These are phyloP conservation scores for pig (Sus scrofa) DNA, from an alignment of 2,113 vertebrate genomes.

Conservation along the genomic window T2T-Sscrofa CM000826.6:73408001-73408500, in stretches of 20 bases:
- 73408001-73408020: not conserved
- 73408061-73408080: not conserved
- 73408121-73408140: constrained; percentile 19
- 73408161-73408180: not conserved
- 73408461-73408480: not conserved
- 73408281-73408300: not conserved
- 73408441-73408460: constrained; percentile 18
- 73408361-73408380: not conserved
- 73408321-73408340: not conserved
- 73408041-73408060: constrained; percentile 24
- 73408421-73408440: not conserved
- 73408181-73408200: not conserved
- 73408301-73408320: not conserved
- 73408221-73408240: too few species aligned
- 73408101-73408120: not conserved
- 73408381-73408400: constrained; percentile 7
- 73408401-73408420: constrained; percentile 17
- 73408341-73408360: too few species aligned
- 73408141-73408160: not conserved
- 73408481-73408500: not conserved
- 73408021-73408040: not conserved
- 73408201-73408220: not conserved
- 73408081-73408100: not conserved
- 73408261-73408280: not conserved
- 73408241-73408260: not conserved